Percentiles rank a stretch among this genome's conserved stretches.
phyloP scores from a whole-genome alignment of 2,888 invertebrate genomes.

The Leptarthrus brevirostris region DNA sequence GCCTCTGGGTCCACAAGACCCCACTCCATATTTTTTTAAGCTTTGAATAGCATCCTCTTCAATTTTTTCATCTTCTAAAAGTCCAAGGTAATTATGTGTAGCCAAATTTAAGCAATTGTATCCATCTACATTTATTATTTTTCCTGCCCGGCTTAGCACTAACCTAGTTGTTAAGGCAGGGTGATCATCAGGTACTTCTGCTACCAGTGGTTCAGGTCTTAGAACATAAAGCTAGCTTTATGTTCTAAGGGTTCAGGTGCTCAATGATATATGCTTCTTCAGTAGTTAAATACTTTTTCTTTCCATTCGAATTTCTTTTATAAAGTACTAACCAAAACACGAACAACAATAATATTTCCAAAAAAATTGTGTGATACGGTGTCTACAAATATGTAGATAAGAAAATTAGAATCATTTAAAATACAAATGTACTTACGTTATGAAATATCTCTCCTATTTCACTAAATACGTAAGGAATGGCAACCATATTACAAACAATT shows the following conservation, averaged over 20 bases:
- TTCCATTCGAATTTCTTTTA: constrained; percentile 57
- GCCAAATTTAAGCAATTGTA: constrained; percentile 79
- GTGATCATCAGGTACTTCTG: constrained; percentile 74
- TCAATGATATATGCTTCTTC: constrained; percentile 67
- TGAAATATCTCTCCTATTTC: constrained; percentile 42
- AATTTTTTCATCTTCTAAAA: constrained; percentile 81
- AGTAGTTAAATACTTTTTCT: constrained; percentile 59
- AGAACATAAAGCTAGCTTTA: too few relatives aligned
- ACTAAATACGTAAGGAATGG: constrained; percentile 37
- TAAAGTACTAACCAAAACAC: constrained; percentile 64
- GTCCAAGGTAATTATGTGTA: constrained; percentile 82
- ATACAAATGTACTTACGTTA: constrained; percentile 19
- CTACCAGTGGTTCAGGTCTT: constrained; percentile 84
- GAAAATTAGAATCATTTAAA: not conserved
- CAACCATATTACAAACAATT: constrained; percentile 14
- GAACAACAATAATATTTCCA: constrained; percentile 62
- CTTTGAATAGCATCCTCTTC: constrained; percentile 80
- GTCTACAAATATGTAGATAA: constrained; percentile 58
- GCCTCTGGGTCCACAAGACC: constrained; percentile 95
- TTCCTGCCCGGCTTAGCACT: constrained; percentile 71
- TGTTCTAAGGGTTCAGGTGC: too few relatives aligned
- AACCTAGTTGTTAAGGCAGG: constrained; percentile 71
- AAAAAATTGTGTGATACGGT: constrained; percentile 62
- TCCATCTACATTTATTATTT: constrained; percentile 68
- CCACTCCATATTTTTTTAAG: constrained; percentile 92